Evolutionary conservation across 2,888 invertebrate genomes (phyloP), one percentile per base, ranked within the genome.

Genomic region (Phasia obesa): DNA sequence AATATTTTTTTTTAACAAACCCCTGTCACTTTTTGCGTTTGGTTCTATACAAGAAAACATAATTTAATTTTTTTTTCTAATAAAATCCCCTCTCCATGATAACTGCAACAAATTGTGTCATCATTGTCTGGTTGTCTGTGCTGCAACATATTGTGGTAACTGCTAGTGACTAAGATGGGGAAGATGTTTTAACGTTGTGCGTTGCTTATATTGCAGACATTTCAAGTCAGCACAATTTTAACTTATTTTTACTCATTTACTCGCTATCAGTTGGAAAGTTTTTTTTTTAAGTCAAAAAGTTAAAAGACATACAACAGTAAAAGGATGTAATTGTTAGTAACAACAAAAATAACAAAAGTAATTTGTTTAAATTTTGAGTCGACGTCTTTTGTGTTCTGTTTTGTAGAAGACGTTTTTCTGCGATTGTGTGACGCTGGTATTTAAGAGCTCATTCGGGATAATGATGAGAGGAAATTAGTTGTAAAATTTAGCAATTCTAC

Each of bases 91-190:
- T 44, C 17, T 44, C 5, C 17, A 2, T 17, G 17, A 17, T 47
- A n/a, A 44, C 13, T 31, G 42, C 51, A 55, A 64, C 35, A 65
- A 55, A 47, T 65, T 75, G 57, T 75, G 75, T 42, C 59, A 42
- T 59, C 38, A 27, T 75, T 75, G 65, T 67, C 55, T 67, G 75
- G 38, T 42, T 76, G 25, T 38, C 42, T 57, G 49, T n/a, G 15
- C 64, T n/a, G 15, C 64, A 74, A 47, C 35, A 64, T 73, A 44
- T 73, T 74, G 64, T 31, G 31, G 31, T 64, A 64, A 27, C 23
- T 62, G 62, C 4, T 59, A n/a, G n/a, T 42, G 42, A 15, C 15
- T 13, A 42, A 42, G 42, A 15, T 42, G 35, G 35, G 11, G 35
- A 11, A 1, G 35, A 2, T 35, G 11, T 5, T 35, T 35, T 35